Evolutionary conservation across 2,113 vertebrate species (phyloP).

Genomic region (Tragelaphus buxtoni): DNA sequence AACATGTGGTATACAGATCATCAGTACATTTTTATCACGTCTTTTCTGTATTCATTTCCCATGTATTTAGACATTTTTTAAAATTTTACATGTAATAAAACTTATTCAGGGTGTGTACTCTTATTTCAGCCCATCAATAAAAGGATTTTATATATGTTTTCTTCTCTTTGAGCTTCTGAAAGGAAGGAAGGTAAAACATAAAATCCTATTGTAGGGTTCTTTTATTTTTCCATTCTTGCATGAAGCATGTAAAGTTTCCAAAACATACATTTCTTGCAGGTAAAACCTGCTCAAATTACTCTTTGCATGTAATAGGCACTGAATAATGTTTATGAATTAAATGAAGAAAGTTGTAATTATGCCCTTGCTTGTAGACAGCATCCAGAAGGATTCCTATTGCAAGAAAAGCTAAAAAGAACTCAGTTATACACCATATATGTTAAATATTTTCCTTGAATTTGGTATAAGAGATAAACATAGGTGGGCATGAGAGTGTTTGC

Average conservation of each 20-base stretch:
- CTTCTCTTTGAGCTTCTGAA: background rate
- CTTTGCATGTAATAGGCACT: background rate
- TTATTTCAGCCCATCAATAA: background rate
- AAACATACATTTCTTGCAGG: background rate
- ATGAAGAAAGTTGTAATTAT: background rate
- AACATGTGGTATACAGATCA: background rate
- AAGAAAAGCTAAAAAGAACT: background rate
- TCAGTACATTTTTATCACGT: background rate
- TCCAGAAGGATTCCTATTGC: background rate
- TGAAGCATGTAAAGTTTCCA: background rate
- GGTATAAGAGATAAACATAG: background rate
- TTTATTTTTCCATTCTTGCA: background rate
- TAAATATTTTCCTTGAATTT: background rate
- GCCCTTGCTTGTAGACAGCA: background rate
- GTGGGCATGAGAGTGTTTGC: background rate
- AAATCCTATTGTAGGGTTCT: background rate
- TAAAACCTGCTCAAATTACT: background rate
- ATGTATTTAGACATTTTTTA: background rate
- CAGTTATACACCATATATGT: background rate
- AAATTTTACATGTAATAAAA: background rate
- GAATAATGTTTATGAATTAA: background rate
- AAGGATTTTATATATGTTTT: background rate
- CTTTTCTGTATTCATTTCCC: background rate
- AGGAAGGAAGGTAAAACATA: background rate
- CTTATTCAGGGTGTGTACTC: background rate